Percentiles rank a stretch among this genome's conserved stretches.
These are phyloP conservation scores for Cotesia vestalis DNA, from an alignment of 1,140 invertebrate species.

Conservation along the genomic window DNA sequence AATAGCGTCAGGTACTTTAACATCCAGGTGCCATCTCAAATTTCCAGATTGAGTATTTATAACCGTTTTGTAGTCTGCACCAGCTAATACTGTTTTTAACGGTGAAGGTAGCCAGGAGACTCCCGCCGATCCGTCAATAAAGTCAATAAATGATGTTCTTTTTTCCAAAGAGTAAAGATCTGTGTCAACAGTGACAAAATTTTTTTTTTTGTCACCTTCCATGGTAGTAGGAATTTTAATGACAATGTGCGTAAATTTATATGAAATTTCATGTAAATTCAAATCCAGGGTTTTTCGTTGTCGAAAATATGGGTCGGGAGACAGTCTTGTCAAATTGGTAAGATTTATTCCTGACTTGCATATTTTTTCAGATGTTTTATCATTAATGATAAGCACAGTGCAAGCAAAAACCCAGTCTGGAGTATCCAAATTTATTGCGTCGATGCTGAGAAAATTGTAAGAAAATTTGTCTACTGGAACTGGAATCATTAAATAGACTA, in stretches of 20 bases:
- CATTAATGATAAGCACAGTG: conserved; percentile 69
- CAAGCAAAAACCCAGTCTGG: conserved; percentile 75
- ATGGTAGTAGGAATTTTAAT: conserved; percentile 69
- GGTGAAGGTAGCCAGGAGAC: conserved; percentile 5
- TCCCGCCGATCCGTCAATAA: conserved; percentile 34
- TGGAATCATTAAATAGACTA: conserved; percentile 72
- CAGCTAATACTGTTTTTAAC: conserved; percentile 35
- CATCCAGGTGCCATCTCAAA: conserved; percentile 50
- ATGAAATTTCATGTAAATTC: conserved; percentile 69
- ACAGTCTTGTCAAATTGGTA: conserved; percentile 70
- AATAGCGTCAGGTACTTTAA: conserved; percentile 49
- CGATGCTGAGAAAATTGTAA: conserved; percentile 61
- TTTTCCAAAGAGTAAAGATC: conserved; percentile 48
- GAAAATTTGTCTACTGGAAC: conserved; percentile 56
- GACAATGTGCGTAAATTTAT: conserved; percentile 75
- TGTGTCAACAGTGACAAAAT: conserved; percentile 46
- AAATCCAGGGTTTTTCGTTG: conserved; percentile 70
- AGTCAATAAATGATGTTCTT: conserved; percentile 42
- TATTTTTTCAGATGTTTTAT: conserved; percentile 48
- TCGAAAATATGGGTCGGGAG: conserved; percentile 62
- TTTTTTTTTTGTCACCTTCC: conserved; percentile 45
- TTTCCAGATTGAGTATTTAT: conserved; percentile 42
- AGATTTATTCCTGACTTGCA: conserved; percentile 73
- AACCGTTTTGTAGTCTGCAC: conserved; percentile 24
- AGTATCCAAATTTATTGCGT: conserved; percentile 71